Evolutionary conservation across 2,113 vertebrate genomes (phyloP).

Genomic region (Melanocharis versteri): DNA sequence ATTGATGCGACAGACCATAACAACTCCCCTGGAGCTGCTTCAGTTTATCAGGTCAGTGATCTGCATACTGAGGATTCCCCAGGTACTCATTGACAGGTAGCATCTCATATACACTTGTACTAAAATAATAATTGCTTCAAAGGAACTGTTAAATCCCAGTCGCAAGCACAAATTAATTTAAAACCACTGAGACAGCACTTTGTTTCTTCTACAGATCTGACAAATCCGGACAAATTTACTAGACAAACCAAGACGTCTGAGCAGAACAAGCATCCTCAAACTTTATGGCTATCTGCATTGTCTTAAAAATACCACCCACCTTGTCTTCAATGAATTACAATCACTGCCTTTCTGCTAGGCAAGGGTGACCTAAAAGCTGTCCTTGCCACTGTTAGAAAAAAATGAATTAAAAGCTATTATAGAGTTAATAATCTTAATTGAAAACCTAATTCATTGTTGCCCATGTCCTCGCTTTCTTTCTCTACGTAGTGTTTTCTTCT

Average conservation of each 20-base stretch:
- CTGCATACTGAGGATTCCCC: conserved; percentile 58
- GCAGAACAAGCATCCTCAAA: background rate
- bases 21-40: conserved; percentile 58
- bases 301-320: background rate
- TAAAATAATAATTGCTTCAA: conserved; percentile 65
- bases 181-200: conserved; percentile 31
- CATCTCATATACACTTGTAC: conserved; percentile 51
- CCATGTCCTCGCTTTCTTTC: background rate
- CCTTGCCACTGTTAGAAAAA: background rate
- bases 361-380: background rate
- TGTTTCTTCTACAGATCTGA: conserved; percentile 6
- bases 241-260: background rate
- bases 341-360: background rate
- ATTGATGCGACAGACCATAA: conserved; percentile 60
- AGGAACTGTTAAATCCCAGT: conserved; percentile 61
- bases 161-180: conserved; percentile 55
- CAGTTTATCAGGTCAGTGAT: conserved; percentile 67
- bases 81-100: conserved; percentile 64
- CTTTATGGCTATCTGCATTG: background rate
- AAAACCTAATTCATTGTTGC: background rate
- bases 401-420: background rate
- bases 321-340: background rate
- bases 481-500: background rate
- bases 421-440: background rate
- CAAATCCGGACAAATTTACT: conserved; percentile 9